A percentile compares a stretch with the other conserved stretches of the same genome.
These are phyloP conservation scores for zebrafish (Danio rerio) DNA, from an alignment of 2,113 vertebrate species.

Conservation along the genomic window GRCz12tu NC_133194.1:23792001-23792500, in stretches of 20 bases:
- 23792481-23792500: conserved; percentile 44
- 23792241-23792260: conserved; percentile 8
- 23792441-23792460: conserved; percentile 65
- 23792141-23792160: conserved; percentile 50
- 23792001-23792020: conserved; percentile 53
- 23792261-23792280: neutral
- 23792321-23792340: conserved; percentile 54
- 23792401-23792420: conserved; percentile 70
- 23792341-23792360: conserved; percentile 65
- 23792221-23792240: conserved; percentile 1
- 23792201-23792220: neutral
- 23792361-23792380: conserved; percentile 70
- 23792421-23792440: conserved; percentile 74
- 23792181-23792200: conserved; percentile 23
- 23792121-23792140: conserved; percentile 50
- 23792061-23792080: conserved; percentile 27
- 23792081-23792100: conserved; percentile 14
- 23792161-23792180: conserved; percentile 38
- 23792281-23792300: neutral
- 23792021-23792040: conserved; percentile 45
- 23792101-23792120: conserved; percentile 39
- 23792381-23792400: conserved; percentile 78
- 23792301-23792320: neutral
- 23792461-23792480: conserved; percentile 61
- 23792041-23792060: conserved; percentile 14